Base-by-base conservation (phyloP, 2,888 invertebrate species). In the Leptopilina syphax region DNA sequence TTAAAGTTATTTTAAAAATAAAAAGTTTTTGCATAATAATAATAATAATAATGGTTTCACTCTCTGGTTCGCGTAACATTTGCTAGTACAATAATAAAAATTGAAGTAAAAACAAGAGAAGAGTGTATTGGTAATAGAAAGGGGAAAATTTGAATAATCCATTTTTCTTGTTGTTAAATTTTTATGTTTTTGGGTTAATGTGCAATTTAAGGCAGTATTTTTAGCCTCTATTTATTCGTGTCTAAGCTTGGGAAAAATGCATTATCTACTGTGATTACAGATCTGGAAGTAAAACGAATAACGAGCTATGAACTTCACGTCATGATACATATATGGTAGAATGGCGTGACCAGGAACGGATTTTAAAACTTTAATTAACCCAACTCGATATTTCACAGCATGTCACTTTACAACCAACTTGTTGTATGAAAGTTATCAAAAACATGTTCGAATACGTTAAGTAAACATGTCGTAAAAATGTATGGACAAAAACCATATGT, bases 221-320 rank as follows among this genome's bases (percentile, higher is more conserved):
- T 73, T 73, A 34, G 34, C 34, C 27, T 73, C 54, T 54, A 34
- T 34, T 73, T n/a, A 57, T 73, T 73, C 34, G 50, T 73, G 50
- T 54, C 9, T 73, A n/a, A 70, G 73, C 73, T 34, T 73, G 73
- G 57, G 54, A 73, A 73, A 34, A 57, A 73, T 34, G 54, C 24
- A 73, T 73, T 54, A 73, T 73, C 54, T 73, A 73, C 54, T 73
- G 63, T 63, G 73, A 73, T 73, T 73, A 73, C 54, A 73, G 73
- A 73, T 73, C 57, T 73, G 54, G 34, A 57, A 57, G 57, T 13
- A 73, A 57, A 34, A 34, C 57, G 73, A 73, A 73, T 73, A 73
- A 73, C 73, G 34, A 73, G 50, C 73, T 34, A 57, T 34, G 54
- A 54, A 54, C 50, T 73, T 73, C 73, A 34, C 34, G 73, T 57